phyloP scores from a whole-genome alignment of 2,113 vertebrate species.

The Carassius carassius region DNA sequence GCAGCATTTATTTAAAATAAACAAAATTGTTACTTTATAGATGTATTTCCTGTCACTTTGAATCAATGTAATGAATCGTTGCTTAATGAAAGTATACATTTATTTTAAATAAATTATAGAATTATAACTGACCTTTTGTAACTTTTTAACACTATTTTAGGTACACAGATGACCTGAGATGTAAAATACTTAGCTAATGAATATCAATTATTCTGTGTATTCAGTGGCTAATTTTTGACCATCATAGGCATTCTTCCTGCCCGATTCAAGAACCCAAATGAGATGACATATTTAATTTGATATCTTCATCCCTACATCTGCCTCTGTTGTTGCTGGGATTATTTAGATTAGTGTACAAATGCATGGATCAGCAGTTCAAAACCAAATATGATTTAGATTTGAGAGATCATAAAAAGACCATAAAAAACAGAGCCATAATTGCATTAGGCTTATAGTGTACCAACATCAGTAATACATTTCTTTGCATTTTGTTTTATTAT shows the following conservation, averaged over 20 bases:
- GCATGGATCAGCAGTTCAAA: conserved; percentile 2
- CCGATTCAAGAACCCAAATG: neutral
- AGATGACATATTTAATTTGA: neutral
- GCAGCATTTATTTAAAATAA: too few species aligned
- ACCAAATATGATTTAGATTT: conserved; percentile 7
- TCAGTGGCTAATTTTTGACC: too few species aligned
- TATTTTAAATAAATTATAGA: too few species aligned
- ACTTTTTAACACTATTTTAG: neutral
- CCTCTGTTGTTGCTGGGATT: neutral
- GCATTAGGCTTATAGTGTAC: neutral
- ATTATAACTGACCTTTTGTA: too few species aligned
- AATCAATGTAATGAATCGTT: too few species aligned
- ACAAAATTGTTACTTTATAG: too few species aligned
- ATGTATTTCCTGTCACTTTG: too few species aligned
- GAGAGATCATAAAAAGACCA: neutral
- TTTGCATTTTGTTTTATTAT: neutral
- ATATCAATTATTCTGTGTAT: neutral
- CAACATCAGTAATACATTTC: neutral
- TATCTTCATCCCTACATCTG: neutral
- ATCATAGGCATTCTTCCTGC: neutral
- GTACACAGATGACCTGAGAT: neutral
- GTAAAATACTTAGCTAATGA: neutral
- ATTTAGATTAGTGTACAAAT: conserved; percentile 1
- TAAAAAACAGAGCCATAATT: neutral
- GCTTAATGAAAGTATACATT: too few species aligned